Conservation (phyloP, 2,888 invertebrate genomes). For the Athalia circularis region DNA sequence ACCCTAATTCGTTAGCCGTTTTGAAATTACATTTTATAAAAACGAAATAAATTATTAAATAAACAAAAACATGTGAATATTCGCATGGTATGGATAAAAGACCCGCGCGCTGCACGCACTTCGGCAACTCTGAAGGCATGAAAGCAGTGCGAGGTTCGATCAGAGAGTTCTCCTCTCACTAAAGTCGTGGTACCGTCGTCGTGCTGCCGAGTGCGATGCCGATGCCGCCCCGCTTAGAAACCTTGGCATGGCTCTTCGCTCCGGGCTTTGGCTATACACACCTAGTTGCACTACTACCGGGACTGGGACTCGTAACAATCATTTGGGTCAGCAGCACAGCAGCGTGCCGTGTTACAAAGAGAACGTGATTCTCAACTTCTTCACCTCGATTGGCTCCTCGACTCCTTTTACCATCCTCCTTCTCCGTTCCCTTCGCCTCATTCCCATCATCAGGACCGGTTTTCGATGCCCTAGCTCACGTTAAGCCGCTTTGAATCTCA, state of each 20-base stretch:
- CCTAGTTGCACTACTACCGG: slow-evolving; percentile 55
- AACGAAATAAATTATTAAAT: background rate
- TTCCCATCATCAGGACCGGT: slow-evolving; percentile 13
- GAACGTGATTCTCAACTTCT: slow-evolving; percentile 45
- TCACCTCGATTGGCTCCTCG: background rate
- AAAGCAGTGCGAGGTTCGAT: slow-evolving; percentile 9
- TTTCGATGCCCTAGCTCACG: slow-evolving; percentile 35
- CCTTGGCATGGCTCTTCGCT: slow-evolving; percentile 6
- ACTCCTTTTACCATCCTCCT: slow-evolving; percentile 20
- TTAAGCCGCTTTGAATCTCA: slow-evolving; percentile 3
- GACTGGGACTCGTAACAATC: slow-evolving; percentile 69
- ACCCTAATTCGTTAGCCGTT: background rate
- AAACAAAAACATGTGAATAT: background rate
- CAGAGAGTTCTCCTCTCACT: slow-evolving; percentile 30
- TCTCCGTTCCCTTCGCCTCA: background rate
- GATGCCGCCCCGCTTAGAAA: slow-evolving; percentile 33
- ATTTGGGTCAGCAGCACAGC: slow-evolving; percentile 70
- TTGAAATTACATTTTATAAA: slow-evolving; percentile 22
- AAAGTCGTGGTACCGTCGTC: background rate
- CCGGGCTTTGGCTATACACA: slow-evolving; percentile 23
- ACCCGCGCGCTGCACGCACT: slow-evolving; percentile 26
- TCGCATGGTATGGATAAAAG: slow-evolving; percentile 9
- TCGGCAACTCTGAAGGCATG: slow-evolving; percentile 36
- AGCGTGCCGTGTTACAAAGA: slow-evolving; percentile 50
- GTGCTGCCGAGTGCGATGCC: slow-evolving; percentile 12